Percentiles rank a stretch among this genome's conserved stretches.
Evolutionary conservation across 2,797 vertebrate genomes (phyloP).

Genomic region (Champsocephalus gunnari): DNA sequence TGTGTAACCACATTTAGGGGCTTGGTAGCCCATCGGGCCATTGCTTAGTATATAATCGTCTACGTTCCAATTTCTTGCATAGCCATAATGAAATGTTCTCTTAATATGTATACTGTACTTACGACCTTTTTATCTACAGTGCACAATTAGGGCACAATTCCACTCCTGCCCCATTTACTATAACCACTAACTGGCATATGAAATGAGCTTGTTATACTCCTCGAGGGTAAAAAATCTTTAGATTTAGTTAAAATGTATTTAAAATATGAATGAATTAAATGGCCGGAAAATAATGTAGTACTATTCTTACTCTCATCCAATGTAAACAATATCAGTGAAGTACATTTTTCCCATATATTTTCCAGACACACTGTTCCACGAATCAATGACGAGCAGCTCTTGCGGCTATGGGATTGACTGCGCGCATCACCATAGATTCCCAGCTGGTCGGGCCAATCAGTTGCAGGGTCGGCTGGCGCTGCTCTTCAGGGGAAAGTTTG

Average conservation of each 20-base stretch:
- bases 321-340: neutral
- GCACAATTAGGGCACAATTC: neutral
- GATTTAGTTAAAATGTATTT: too few relatives aligned
- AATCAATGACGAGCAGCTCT: constrained; percentile 28
- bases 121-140: neutral
- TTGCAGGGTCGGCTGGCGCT: constrained; percentile 60
- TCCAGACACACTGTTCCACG: constrained; percentile 35
- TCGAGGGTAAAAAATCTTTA: neutral
- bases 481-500: constrained; percentile 56
- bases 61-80: too few relatives aligned
- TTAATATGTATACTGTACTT: neutral
- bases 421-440: constrained; percentile 73
- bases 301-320: accelerated
- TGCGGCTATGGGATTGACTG: constrained; percentile 28
- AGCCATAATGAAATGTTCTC: neutral
- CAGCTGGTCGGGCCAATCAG: constrained; percentile 67
- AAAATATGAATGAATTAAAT: too few relatives aligned
- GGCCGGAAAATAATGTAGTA: neutral
- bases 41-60: too few relatives aligned
- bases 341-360: neutral
- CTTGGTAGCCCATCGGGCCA: too few relatives aligned
- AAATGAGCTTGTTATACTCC: neutral
- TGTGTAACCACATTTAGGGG: too few relatives aligned
- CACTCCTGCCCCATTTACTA: neutral
- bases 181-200: neutral